phyloP scores from a whole-genome alignment of 2,888 invertebrate species.

The Luffia ferchaultella region DNA sequence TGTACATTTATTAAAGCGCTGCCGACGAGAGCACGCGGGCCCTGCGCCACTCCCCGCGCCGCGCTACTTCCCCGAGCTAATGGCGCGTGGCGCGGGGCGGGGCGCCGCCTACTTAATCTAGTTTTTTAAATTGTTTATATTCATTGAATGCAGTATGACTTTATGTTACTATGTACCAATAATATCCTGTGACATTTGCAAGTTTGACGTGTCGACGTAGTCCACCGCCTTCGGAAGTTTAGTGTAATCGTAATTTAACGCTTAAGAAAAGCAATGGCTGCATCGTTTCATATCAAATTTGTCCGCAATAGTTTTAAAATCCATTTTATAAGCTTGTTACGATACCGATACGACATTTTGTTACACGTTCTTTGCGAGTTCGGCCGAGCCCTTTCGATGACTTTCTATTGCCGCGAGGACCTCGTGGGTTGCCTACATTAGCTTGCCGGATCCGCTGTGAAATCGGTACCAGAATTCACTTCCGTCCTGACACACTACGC shows the following conservation, averaged over 20 bases:
- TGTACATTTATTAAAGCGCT: background rate
- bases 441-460: constrained; percentile 63
- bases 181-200: constrained; percentile 28
- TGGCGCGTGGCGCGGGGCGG: background rate
- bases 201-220: constrained; percentile 20
- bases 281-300: constrained; percentile 65
- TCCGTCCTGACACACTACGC: constrained; percentile 66
- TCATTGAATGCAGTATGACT: background rate
- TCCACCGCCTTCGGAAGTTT: constrained; percentile 41
- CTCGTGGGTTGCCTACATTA: constrained; percentile 59
- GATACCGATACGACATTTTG: constrained; percentile 41
- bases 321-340: constrained; percentile 60
- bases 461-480: constrained; percentile 65
- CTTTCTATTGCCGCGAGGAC: background rate
- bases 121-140: background rate
- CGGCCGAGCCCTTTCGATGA: background rate
- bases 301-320: constrained; percentile 61
- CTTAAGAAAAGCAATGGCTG: constrained; percentile 57
- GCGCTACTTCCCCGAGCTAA: background rate
- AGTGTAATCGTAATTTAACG: constrained; percentile 54
- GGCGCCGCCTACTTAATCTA: background rate
- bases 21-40: background rate
- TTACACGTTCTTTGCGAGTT: constrained; percentile 32
- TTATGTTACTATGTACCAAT: background rate
- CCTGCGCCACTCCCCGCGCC: background rate